Evolutionary conservation across 1,140 invertebrate species (phyloP).

Genomic region (Atopsyche davidsoni): DNA sequence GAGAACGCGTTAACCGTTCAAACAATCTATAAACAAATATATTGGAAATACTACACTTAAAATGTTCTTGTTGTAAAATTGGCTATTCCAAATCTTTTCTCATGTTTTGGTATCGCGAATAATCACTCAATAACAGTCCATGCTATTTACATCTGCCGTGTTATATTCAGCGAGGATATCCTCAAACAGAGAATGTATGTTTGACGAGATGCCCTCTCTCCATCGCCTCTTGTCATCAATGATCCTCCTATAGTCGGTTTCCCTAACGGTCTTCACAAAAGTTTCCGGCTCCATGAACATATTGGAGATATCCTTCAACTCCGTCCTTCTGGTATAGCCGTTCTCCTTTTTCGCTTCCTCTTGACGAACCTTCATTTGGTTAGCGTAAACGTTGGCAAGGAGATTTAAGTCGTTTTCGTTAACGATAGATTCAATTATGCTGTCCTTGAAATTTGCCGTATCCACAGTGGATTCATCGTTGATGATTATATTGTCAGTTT

Average conservation of each 20-base stretch:
- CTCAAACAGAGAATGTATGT: constrained; percentile 56
- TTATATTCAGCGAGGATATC: constrained; percentile 57
- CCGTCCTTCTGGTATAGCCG: constrained; percentile 34
- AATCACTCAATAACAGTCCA: constrained; percentile 63
- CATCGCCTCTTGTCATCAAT: constrained; percentile 52
- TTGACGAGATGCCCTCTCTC: constrained; percentile 50
- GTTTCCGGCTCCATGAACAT: constrained; percentile 46
- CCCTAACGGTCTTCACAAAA: constrained; percentile 50
- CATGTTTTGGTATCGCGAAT: too few species aligned
- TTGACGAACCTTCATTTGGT: constrained; percentile 38
- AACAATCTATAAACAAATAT: too few species aligned
- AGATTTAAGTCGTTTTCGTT: constrained; percentile 53
- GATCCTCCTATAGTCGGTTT: constrained; percentile 49
- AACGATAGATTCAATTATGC: constrained; percentile 50
- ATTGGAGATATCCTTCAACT: constrained; percentile 38
- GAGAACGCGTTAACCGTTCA: too few species aligned
- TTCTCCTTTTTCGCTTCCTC: constrained; percentile 33
- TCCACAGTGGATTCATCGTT: constrained; percentile 12
- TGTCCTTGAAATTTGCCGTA: too few species aligned
- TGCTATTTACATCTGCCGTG: constrained; percentile 47
- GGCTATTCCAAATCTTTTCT: too few species aligned
- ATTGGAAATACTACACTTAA: too few species aligned
- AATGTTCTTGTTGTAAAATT: too few species aligned
- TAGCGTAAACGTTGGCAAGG: constrained; percentile 50
- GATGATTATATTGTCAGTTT: constrained; percentile 35